Evolutionary conservation across 2,113 vertebrate species (phyloP), one percentile per base, ranked within the genome.

Genomic region (Acanthochromis polyacanthus): DNA sequence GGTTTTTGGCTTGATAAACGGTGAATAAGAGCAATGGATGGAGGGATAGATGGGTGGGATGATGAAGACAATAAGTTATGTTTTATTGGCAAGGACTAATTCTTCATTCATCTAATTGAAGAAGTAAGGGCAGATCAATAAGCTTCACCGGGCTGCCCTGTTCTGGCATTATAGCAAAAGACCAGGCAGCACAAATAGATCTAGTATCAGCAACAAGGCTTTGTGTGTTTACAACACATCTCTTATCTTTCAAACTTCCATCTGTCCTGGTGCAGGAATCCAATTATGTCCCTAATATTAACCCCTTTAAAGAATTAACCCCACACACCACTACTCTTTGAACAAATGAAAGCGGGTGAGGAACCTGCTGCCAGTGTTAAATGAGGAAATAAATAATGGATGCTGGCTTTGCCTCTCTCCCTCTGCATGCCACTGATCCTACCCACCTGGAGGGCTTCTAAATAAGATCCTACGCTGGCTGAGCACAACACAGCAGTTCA

Each of bases 251-350:
- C 64, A 71, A 63, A 83, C 78, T 78, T 71, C 82, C 80, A 84
- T 87, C 87, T 80, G 80, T 83, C 85, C 66, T 22, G 59, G 70
- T 82, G 73, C 82, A 80, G 32, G 82, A 90, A 93, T 92, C 89
- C 90, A 91, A 92, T 91, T 90, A 92, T 70, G 85, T 68, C 80
- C 87, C 82, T 67, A 38, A 90, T 91, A 89, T 92, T 87, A 92
- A 93, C 88, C 78, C 89, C 84, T 91, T 83, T 80, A 45, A 84
- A 91, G 85, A 90, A 92, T 92, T 90, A 92, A 91, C 89, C 92
- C 87, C 40, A 61, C 55, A 40, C 71, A 56, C 68, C 71, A 78
- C 58, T 28, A 82, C 58, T 43, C 80, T 89, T 87, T 91, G 86
- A 90, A 71, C 84, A 91, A 90, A 86, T 85, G 82, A 56, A 86